phyloP scores from a whole-genome alignment of 2,888 invertebrate species.

The Nyleta sp. region DNA sequence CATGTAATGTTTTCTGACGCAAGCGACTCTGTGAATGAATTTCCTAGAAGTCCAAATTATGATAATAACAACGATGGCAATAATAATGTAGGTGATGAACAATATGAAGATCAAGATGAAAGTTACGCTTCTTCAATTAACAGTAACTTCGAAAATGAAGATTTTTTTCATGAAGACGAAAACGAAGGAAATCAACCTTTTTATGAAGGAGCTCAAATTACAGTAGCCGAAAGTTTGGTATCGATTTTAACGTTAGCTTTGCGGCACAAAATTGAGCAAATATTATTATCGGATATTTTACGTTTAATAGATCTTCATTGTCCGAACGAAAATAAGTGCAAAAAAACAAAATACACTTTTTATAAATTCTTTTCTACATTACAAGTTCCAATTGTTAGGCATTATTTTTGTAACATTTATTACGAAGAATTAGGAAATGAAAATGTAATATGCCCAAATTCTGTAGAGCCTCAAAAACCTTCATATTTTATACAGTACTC shows the following conservation, averaged over 20 bases:
- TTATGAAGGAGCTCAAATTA: background rate
- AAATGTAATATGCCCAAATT: slow-evolving; percentile 4
- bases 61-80: too few species aligned
- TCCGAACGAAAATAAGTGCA: slow-evolving; percentile 12
- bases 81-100: too few species aligned
- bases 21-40: too few species aligned
- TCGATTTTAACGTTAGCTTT: background rate
- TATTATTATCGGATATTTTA: background rate
- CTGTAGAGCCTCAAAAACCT: background rate
- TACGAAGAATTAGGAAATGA: background rate
- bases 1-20: too few species aligned
- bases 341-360: slow-evolving; percentile 12
- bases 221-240: background rate
- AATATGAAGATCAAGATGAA: too few species aligned
- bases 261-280: background rate
- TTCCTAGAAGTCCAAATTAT: too few species aligned
- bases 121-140: too few species aligned
- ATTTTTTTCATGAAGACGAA: background rate
- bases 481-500: slow-evolving; percentile 16
- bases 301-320: slow-evolving; percentile 13
- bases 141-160: too few species aligned
- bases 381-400: background rate
- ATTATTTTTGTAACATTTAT: background rate
- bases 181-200: background rate
- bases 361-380: slow-evolving; percentile 5